Percentiles rank a stretch among this genome's conserved stretches.
Conservation (phyloP, 2,888 invertebrate species). For the Miltochrista miniata region DNA sequence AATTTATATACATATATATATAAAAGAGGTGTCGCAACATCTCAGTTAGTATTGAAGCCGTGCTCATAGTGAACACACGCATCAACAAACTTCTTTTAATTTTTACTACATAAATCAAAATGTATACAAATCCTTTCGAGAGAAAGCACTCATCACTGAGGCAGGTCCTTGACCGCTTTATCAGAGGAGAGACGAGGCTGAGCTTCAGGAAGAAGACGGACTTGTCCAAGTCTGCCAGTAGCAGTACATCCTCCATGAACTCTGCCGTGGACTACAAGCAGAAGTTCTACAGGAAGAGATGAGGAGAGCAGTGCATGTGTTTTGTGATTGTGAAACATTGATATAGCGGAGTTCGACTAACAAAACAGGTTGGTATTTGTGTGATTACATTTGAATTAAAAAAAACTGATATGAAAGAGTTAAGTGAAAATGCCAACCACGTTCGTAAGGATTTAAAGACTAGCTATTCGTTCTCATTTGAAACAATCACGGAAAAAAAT, state of each 20-base stretch:
- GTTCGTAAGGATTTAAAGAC: too few relatives aligned
- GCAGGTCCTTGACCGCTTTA: constrained; percentile 85
- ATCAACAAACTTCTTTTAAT: constrained; percentile 18
- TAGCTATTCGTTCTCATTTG: too few relatives aligned
- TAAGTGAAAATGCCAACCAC: neutral
- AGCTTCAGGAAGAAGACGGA: constrained; percentile 67
- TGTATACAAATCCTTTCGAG: constrained; percentile 89
- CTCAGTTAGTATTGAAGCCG: constrained; percentile 40
- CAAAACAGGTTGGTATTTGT: constrained; percentile 58
- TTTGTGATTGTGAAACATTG: constrained; percentile 61
- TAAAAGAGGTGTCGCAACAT: constrained; percentile 44
- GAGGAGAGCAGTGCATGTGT: constrained; percentile 50
- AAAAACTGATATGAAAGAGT: neutral
- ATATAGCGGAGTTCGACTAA: constrained; percentile 40
- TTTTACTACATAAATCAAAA: constrained; percentile 38
- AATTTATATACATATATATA: constrained; percentile 49
- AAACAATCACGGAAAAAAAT: too few relatives aligned
- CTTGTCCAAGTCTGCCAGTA: constrained; percentile 49
- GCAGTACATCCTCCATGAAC: constrained; percentile 60
- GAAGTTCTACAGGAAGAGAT: constrained; percentile 59
- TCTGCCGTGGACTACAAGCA: constrained; percentile 47
- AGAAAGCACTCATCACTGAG: constrained; percentile 88
- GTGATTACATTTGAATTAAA: constrained; percentile 4
- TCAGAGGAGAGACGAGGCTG: constrained; percentile 71
- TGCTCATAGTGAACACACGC: constrained; percentile 51